Evolutionary conservation across 2,797 vertebrate genomes (phyloP), one percentile per base, ranked within the genome.

Genomic region (Distichodus sexfasciatus): DNA sequence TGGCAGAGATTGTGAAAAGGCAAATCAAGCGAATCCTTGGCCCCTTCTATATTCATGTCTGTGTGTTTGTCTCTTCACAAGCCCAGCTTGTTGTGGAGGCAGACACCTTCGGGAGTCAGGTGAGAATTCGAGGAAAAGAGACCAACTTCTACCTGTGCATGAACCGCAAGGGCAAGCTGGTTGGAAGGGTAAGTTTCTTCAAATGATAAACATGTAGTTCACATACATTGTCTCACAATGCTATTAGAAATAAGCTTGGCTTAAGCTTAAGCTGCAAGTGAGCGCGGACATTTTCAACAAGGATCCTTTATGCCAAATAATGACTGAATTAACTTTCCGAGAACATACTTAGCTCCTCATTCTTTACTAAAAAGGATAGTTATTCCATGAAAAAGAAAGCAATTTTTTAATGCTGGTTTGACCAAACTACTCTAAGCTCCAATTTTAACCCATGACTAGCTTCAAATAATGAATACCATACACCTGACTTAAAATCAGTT

Each of bases 41-140:
- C 19, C 36, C 11, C n/a, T 31, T 72, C 74, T 73, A 66, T 67
- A 53, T 63, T 54, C 24, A 28, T 61, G 17, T 69, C 50, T 67
- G 43, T 71, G 40, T 80, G 40, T 74, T 50, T 71, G 63, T 83
- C 73, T 82, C 77, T 83, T 81, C 62, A 87, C 81, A 93, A 94
- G 93, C 93, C 91, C 93, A 94, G 92, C 91, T 94, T 86, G 90
- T 94, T 87, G 92, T 94, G 89, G 93, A 94, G 88, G 94, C 92
- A 57, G 91, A 94, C 83, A 94, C 92, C 75, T 94, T 94, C 73
- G 93, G 93, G 75, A 94, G 93, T 84, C 93, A 94, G 88, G 93
- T 94, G 86, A 92, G 91, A 89, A 94, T 94, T 87, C 93, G 92
- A 81, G 92, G 93, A 78, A 94, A 93, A 79, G 92, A 94, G 87